These are phyloP conservation scores for Lacanobia oleracea DNA, from an alignment of 2,888 invertebrate genomes.

Conservation along the genomic window DNA sequence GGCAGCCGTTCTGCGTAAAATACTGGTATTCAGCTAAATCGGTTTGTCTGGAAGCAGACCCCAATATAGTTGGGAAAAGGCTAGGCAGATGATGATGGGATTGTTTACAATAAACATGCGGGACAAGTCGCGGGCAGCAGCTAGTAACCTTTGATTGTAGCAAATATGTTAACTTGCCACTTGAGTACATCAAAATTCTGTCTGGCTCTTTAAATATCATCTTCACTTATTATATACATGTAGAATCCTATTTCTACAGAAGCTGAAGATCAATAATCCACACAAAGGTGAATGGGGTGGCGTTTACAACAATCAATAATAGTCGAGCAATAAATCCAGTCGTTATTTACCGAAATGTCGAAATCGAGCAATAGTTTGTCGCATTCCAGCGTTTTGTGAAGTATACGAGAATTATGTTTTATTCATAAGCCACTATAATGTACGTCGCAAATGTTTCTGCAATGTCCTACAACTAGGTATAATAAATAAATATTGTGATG, in stretches of 20 bases:
- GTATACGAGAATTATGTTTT: slow-evolving; percentile 72
- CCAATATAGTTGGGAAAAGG: no score
- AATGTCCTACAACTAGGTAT: slow-evolving; percentile 65
- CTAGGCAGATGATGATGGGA: no score
- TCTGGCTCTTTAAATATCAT: slow-evolving; percentile 7
- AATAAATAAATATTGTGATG: slow-evolving; percentile 61
- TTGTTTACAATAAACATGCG: no score
- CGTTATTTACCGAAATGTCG: slow-evolving; percentile 57
- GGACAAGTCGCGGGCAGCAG: no score
- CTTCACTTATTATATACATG: background rate
- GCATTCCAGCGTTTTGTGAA: slow-evolving; percentile 64
- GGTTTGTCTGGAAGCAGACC: no score
- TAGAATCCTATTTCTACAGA: slow-evolving; percentile 14
- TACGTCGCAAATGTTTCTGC: slow-evolving; percentile 70
- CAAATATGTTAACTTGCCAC: background rate
- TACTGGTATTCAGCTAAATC: no score
- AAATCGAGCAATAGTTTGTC: slow-evolving; percentile 53
- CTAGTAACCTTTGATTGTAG: background rate
- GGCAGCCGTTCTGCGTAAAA: no score
- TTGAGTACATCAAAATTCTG: background rate
- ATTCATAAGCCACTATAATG: slow-evolving; percentile 76
- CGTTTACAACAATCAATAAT: slow-evolving; percentile 29
- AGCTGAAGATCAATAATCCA: slow-evolving; percentile 20
- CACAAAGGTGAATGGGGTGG: slow-evolving; percentile 23
- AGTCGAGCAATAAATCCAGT: slow-evolving; percentile 29